Conservation (phyloP, 2,797 vertebrate species). For the Notamacropus eugenii region DNA sequence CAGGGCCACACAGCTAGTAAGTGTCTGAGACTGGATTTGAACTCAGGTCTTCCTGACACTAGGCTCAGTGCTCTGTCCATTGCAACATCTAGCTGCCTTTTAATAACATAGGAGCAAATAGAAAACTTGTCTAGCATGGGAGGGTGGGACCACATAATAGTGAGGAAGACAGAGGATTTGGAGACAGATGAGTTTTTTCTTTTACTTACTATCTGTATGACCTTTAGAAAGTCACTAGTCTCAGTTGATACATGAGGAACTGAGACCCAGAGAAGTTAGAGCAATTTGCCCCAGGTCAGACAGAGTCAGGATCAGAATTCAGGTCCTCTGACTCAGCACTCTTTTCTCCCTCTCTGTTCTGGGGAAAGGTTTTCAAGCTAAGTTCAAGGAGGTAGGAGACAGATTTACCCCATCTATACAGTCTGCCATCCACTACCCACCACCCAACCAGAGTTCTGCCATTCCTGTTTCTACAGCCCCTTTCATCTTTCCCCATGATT, state of each 20-base stretch:
- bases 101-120: not conserved
- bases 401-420: not conserved
- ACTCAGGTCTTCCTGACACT: not conserved
- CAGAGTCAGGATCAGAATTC: not conserved
- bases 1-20: not conserved
- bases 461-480: not conserved
- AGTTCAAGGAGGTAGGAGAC: not conserved
- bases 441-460: not conserved
- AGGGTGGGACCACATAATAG: not conserved
- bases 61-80: no score
- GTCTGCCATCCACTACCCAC: not conserved
- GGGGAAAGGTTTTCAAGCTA: not conserved
- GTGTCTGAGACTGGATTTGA: not conserved
- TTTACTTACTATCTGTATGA: not conserved
- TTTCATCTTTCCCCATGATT: not conserved
- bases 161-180: not conserved
- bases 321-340: no score
- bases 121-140: not conserved
- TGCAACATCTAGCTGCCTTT: not conserved
- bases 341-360: not conserved
- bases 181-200: not conserved
- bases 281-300: not conserved
- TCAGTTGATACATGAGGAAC: not conserved
- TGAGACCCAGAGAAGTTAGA: no score
- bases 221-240: not conserved